Evolutionary conservation across 2,797 vertebrate species (phyloP), one percentile per base, ranked within the genome.

Genomic region (Helicolenus hilgendorfi): DNA sequence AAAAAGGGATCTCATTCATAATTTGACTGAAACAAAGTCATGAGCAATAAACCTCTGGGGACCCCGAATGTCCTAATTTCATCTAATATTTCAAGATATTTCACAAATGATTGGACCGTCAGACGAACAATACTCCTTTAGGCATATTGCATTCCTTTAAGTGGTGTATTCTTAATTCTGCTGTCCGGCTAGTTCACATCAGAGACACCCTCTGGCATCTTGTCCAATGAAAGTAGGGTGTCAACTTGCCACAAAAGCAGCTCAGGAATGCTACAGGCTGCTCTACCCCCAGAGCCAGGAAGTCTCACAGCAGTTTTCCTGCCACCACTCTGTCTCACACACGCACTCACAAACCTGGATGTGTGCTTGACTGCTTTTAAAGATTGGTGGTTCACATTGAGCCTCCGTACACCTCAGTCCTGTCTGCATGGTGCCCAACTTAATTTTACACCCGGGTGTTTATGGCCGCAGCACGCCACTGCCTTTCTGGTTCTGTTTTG

Each of bases 201-300:
- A 81, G 38, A 72, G 56, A 60, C 75, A 68, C 92, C 88, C 90
- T 77, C 86, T 79, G 74, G 76, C 83, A 71, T 84, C 76, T 77
- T n/a, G 70, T 77, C 70, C 71, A 71, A 45, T 85, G 53, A 82
- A 83, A 77, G 33, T 26, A 29, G 45, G 75, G 75, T 82, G 84
- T 91, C 81, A 81, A 75, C 80, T 90, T 55, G 79, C 92, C 93
- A 80, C 88, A 90, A 89, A 70, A 86, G 85, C 79, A 91, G 92
- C 86, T 87, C 29, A 86, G 87, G 94, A 96, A 95, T 95, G 89
- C 94, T 74, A 1, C 74, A 58, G 67, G 67, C 89, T 59, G 33
- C 65, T 27, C 69, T 53, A 18, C 75, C 70, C 77, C 64, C 64
- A 22, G 49, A 86, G 29, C 45, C 89, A 90, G 88, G 91, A 93